phyloP scores from a whole-genome alignment of 2,888 invertebrate genomes.

The Lasioglossum oenotherae region DNA sequence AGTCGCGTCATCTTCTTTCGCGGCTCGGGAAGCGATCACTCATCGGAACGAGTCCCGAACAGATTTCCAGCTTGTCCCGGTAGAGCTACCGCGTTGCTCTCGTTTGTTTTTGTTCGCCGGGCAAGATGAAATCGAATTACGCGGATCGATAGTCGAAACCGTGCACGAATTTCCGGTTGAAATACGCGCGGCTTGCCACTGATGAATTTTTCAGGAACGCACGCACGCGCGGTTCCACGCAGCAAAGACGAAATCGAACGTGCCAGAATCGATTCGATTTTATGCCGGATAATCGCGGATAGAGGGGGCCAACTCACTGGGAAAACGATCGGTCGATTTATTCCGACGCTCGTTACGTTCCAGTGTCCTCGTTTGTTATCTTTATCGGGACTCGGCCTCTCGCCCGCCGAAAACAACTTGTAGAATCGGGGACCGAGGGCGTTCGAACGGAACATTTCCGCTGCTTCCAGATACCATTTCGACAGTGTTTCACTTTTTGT shows the following conservation, averaged over 20 bases:
- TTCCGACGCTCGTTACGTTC: slow-evolving; percentile 49
- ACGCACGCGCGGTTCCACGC: background rate
- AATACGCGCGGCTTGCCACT: slow-evolving; percentile 52
- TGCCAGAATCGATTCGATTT: slow-evolving; percentile 53
- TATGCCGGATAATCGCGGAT: slow-evolving; percentile 50
- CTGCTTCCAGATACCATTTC: slow-evolving; percentile 3
- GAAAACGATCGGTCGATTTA: slow-evolving; percentile 53
- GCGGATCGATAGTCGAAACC: slow-evolving; percentile 55
- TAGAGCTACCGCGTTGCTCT: background rate
- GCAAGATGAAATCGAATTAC: slow-evolving; percentile 53
- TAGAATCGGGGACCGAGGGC: slow-evolving; percentile 25
- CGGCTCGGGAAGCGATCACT: slow-evolving; percentile 23
- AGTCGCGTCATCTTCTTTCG: slow-evolving; percentile 8
- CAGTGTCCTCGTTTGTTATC: slow-evolving; percentile 48
- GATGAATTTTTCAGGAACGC: slow-evolving; percentile 56
- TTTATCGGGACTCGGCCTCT: slow-evolving; percentile 30
- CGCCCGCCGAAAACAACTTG: slow-evolving; percentile 7
- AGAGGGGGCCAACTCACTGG: slow-evolving; percentile 17
- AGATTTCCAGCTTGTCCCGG: background rate
- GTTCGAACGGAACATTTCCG: slow-evolving; percentile 5
- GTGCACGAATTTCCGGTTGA: slow-evolving; percentile 55
- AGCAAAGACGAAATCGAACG: slow-evolving; percentile 34
- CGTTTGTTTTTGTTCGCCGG: slow-evolving; percentile 32
- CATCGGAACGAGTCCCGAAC: background rate
- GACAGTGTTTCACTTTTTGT: slow-evolving; percentile 3